Evolutionary conservation across 2,113 vertebrate genomes (phyloP).

Genomic region (Hystrix brachyura): DNA sequence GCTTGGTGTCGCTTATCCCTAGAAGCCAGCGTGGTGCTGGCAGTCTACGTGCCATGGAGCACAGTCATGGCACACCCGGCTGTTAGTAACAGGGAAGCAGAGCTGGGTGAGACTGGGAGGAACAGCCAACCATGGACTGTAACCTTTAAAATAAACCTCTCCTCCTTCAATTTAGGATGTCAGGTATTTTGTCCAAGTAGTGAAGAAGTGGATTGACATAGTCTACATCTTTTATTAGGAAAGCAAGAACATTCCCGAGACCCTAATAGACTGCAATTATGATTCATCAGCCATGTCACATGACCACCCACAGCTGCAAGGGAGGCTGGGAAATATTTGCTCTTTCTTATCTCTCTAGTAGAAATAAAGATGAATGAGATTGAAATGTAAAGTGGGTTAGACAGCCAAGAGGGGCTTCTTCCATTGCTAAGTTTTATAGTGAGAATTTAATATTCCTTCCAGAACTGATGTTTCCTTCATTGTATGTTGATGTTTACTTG

Average conservation of each 20-base stretch:
- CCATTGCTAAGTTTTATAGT: neutral
- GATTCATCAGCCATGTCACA: neutral
- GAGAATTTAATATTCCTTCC: neutral
- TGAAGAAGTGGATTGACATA: neutral
- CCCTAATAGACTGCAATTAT: neutral
- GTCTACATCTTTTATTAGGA: neutral
- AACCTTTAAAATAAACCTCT: neutral
- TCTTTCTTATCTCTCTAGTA: neutral
- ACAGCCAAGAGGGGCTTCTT: neutral
- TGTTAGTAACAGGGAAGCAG: neutral
- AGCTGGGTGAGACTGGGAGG: neutral
- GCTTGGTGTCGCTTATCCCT: neutral
- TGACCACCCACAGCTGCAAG: neutral
- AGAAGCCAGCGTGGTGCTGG: neutral
- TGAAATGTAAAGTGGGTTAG: neutral
- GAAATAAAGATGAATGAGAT: neutral
- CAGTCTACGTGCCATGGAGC: neutral
- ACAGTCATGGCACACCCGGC: too few relatives aligned
- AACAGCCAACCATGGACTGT: neutral
- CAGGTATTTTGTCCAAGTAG: neutral
- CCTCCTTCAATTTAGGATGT: neutral
- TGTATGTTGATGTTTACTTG: neutral
- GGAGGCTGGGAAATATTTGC: neutral
- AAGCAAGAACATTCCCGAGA: neutral
- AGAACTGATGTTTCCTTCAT: constrained; percentile 3